Evolutionary conservation across 2,797 vertebrate species (phyloP), one percentile per base, ranked within the genome.

Genomic region (Pipistrellus kuhlii): DNA sequence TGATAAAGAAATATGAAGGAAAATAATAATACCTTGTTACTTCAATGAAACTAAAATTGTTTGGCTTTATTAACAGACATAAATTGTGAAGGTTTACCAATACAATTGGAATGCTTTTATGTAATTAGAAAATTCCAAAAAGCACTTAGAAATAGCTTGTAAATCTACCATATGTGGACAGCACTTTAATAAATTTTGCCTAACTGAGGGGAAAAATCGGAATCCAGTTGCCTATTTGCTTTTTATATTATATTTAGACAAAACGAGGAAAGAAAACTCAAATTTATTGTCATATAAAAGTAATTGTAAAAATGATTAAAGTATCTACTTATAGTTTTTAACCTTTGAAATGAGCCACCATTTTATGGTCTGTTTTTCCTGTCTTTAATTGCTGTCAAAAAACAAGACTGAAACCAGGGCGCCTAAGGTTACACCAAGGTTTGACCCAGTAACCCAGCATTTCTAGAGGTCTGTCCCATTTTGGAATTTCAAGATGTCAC

Each of bases 121-220:
- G 35, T 97, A 90, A 96, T 94, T 88, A 96, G 71, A 94, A 78
- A 97, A 94, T 96, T 97, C 80, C 80, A 91, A 93, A 95, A 94
- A 96, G 44, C 76, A 68, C 82, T 95, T 96, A 86, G 84, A 93
- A 96, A 95, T 96, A 96, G 75, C 82, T 96, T 35, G n/a, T 97
- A 97, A 97, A 97, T 97, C 90, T 96, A 88, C 83, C 38, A 55
- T 18, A 9, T 95, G 44, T 96, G 97, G 90, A 94, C 83, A 96
- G 35, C 46, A 75, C n/a, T 94, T 97, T 85, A 93, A 96, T 96
- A 90, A 97, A 80, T 97, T 95, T 78, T 94, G 96, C 93, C 48
- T 55, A 55, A 55, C 53, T 93, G 35, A 75, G 82, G 92, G 87
- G 94, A 97, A 94, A 95, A 96, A 95, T 13, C 38, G 48, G 59